Evolutionary conservation across 1,140 invertebrate species (phyloP), one percentile per base, ranked within the genome.

Genomic region (Pantala flavescens): DNA sequence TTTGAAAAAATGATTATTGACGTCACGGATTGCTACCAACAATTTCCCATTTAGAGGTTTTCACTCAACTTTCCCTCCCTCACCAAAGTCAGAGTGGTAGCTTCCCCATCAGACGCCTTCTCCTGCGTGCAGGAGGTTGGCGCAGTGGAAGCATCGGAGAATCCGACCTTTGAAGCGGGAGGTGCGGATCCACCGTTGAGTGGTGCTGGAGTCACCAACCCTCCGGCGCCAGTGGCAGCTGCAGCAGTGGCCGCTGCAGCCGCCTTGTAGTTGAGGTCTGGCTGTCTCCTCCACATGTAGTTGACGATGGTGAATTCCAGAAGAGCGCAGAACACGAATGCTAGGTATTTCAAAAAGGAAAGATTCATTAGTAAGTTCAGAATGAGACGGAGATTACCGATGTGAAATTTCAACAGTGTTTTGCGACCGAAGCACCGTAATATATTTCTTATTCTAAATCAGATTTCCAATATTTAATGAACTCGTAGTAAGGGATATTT

Each of bases 281-380:
- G 79, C 76, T 75, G 80, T 81, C 80, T 84, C 24, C 84, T 77
- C 82, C 83, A 85, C 78, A 85, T 82, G 77, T 85, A 86, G 75
- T 85, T 85, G 36, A 86, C 85, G 23, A 85, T 79, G 1, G 85
- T 85, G 78, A 85, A 86, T 77, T 86, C 85, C 75, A 86, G 77
- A n/a, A 86, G 78, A 7, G 84, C 84, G 70, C 81, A 82, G 78
- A 86, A 86, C 28, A 86, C 83, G 77, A 86, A 86, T 10, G 83
- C 83, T 79, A 21, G 28, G 2, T 36, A 9, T 36, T 2, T 36
- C 28, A 36, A 36, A n/a, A 36, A 9, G 28, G 28, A 36, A 36
- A 5, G 2, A 36, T 36, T 36, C 28, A 36, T 5, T 9, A 36
- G 28, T 36, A 36, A 36, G 3, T 36, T 36, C 28, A 36, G 3